Percentiles rank a stretch among this genome's conserved stretches.
Evolutionary conservation across 2,113 vertebrate genomes (phyloP).

Genomic region (Rattus rattus): DNA sequence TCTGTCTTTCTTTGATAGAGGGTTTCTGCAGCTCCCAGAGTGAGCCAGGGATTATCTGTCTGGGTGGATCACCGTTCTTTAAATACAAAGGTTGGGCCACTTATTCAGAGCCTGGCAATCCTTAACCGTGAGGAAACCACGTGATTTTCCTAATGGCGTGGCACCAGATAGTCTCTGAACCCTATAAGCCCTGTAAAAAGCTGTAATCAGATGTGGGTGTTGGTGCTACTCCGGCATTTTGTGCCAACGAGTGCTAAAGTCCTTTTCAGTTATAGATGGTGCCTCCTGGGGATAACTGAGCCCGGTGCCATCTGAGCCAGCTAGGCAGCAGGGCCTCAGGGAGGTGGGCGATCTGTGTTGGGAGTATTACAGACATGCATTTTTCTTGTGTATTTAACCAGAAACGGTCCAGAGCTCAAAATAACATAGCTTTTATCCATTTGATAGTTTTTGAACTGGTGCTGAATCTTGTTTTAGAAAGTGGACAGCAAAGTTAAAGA

Average conservation of each 20-base stretch:
- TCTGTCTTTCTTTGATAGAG: background rate
- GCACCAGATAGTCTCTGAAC: slow-evolving; percentile 53
- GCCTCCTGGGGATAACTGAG: background rate
- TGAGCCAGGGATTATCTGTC: background rate
- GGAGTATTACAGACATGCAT: background rate
- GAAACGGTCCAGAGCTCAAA: background rate
- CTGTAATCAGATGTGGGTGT: background rate
- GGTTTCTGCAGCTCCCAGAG: background rate
- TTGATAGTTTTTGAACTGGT: background rate
- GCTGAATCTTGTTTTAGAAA: background rate
- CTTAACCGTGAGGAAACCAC: slow-evolving; percentile 61
- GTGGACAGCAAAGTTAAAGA: background rate
- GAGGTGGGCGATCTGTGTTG: background rate
- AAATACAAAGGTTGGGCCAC: background rate
- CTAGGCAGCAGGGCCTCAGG: background rate
- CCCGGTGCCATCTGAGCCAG: background rate
- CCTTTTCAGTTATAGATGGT: background rate
- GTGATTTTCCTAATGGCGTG: slow-evolving; percentile 44
- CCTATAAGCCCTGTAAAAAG: slow-evolving; percentile 23
- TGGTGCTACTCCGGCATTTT: background rate
- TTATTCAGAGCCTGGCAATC: slow-evolving; percentile 53
- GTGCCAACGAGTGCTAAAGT: background rate
- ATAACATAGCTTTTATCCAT: background rate
- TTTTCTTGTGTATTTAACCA: background rate
- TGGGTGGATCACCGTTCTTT: background rate